These are phyloP conservation scores for Dinoponera quadriceps DNA, from an alignment of 1,140 invertebrate species.

Conservation along the genomic window DNA sequence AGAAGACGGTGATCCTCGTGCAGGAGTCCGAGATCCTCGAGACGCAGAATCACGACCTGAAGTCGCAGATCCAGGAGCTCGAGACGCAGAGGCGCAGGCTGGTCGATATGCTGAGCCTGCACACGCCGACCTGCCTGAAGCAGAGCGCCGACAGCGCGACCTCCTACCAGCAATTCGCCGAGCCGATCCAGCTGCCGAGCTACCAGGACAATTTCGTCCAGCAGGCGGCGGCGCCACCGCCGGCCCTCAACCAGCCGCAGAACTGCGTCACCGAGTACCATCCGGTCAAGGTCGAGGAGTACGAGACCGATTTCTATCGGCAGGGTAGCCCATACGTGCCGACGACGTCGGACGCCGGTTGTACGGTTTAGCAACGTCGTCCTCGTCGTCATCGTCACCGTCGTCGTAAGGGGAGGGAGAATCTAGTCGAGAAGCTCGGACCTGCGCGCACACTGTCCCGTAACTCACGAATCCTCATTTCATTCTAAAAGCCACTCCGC, in stretches of 20 bases:
- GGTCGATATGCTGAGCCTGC: constrained; percentile 91
- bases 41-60: constrained; percentile 94
- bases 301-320: constrained; percentile 81
- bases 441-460: too few relatives aligned
- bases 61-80: constrained; percentile 92
- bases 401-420: constrained; percentile 31
- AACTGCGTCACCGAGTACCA: constrained; percentile 81
- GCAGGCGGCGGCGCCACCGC: constrained; percentile 65
- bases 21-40: constrained; percentile 94
- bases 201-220: constrained; percentile 83
- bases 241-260: constrained; percentile 79
- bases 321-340: constrained; percentile 82
- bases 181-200: constrained; percentile 79
- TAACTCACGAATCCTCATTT: too few relatives aligned
- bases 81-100: constrained; percentile 90
- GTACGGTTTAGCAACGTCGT: constrained; percentile 80
- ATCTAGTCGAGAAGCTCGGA: constrained; percentile 30
- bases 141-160: constrained; percentile 83
- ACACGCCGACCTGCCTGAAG: constrained; percentile 90
- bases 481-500: too few relatives aligned
- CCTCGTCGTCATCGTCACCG: constrained; percentile 33
- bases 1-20: constrained; percentile 94
- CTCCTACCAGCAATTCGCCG: constrained; percentile 80
- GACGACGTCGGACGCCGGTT: constrained; percentile 79
- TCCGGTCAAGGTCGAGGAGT: constrained; percentile 82